A percentile compares a stretch with the other conserved stretches of the same genome.
phyloP scores from a whole-genome alignment of 2,888 invertebrate species.

The Nineta flava region DNA sequence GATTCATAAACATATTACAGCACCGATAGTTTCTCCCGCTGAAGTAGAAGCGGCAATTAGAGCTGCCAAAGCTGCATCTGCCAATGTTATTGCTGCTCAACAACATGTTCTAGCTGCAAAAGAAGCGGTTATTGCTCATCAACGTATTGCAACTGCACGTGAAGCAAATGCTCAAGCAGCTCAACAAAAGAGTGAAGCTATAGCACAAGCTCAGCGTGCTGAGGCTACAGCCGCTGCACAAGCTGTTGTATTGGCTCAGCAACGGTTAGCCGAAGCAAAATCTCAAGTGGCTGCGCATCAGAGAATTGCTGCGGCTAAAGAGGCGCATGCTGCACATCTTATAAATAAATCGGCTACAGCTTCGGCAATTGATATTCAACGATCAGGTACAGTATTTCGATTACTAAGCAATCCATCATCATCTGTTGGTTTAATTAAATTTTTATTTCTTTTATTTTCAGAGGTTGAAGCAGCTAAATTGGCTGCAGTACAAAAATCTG shows the following conservation, averaged over 20 bases:
- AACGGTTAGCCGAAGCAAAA: slow-evolving; percentile 51
- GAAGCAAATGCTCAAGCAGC: slow-evolving; percentile 44
- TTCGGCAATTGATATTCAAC: slow-evolving; percentile 53
- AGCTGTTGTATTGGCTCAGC: slow-evolving; percentile 48
- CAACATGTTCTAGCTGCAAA: slow-evolving; percentile 58
- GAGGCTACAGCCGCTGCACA: slow-evolving; percentile 50
- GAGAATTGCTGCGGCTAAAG: slow-evolving; percentile 52
- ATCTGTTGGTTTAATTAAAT: neutral
- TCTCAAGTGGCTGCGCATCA: slow-evolving; percentile 55
- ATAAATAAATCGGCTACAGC: slow-evolving; percentile 52
- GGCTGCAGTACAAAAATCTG: slow-evolving; percentile 42
- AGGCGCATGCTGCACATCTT: slow-evolving; percentile 55
- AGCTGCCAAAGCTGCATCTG: slow-evolving; percentile 56
- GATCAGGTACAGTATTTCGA: slow-evolving; percentile 30
- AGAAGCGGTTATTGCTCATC: slow-evolving; percentile 52
- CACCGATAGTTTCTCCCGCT: slow-evolving; percentile 32
- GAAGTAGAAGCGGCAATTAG: slow-evolving; percentile 58
- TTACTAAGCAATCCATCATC: neutral
- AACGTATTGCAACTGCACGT: slow-evolving; percentile 55
- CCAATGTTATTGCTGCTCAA: slow-evolving; percentile 53
- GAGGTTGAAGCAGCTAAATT: slow-evolving; percentile 42
- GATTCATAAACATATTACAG: slow-evolving; percentile 10
- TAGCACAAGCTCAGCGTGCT: slow-evolving; percentile 47
- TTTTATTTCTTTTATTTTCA: slow-evolving; percentile 12
- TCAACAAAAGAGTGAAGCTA: slow-evolving; percentile 36